Evolutionary conservation across 2,888 invertebrate species (phyloP).

Genomic region (Ormyrus nitidulus): DNA sequence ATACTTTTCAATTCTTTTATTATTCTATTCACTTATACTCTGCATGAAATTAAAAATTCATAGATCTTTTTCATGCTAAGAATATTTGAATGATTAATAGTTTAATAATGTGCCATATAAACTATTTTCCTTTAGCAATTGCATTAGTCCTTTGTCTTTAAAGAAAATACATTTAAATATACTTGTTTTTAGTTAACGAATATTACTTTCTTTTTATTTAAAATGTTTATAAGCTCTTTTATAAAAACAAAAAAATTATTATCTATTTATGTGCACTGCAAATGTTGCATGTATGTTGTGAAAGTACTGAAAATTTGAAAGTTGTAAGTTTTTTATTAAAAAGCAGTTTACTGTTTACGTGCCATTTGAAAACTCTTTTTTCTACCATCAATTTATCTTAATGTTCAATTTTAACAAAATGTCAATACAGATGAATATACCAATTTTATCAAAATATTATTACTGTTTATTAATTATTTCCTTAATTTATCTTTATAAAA

Average conservation of each 20-base stretch:
- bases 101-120: conserved; percentile 21
- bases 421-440: conserved; percentile 9
- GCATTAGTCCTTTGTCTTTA: conserved; percentile 21
- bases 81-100: conserved; percentile 28
- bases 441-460: conserved; percentile 24
- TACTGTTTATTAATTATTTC: conserved; percentile 9
- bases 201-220: conserved; percentile 15
- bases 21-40: conserved; percentile 16
- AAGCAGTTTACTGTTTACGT: conserved; percentile 4
- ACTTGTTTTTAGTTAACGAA: neutral
- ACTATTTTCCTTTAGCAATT: conserved; percentile 37
- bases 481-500: conserved; percentile 7
- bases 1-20: conserved; percentile 20
- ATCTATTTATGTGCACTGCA: neutral
- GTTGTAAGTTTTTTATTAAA: conserved; percentile 26
- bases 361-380: conserved; percentile 19
- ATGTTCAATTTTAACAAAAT: conserved; percentile 23
- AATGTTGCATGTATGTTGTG: conserved; percentile 30
- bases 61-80: conserved; percentile 37
- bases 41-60: conserved; percentile 15
- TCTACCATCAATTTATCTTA: conserved; percentile 13
- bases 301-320: conserved; percentile 36
- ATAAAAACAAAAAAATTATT: conserved; percentile 20
- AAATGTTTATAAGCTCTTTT: conserved; percentile 17
- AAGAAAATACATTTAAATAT: conserved; percentile 19